Evolutionary conservation across 2,797 vertebrate species (phyloP).

Genomic region (Sandelia bainsii): DNA sequence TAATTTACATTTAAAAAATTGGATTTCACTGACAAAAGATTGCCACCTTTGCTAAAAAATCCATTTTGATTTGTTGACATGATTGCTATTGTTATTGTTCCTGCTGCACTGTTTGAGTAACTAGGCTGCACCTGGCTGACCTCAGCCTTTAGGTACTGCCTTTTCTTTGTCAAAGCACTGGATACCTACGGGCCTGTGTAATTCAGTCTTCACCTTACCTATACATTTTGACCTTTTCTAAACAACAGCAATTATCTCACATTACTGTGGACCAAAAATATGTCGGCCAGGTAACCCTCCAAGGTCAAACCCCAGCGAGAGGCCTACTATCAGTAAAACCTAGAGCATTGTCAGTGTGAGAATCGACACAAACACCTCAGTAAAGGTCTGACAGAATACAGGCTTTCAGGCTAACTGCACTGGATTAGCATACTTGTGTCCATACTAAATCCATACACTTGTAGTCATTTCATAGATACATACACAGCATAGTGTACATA

Average conservation of each 20-base stretch:
- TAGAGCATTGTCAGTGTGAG: constrained; percentile 13
- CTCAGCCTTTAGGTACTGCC: constrained; percentile 44
- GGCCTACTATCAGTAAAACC: constrained; percentile 23
- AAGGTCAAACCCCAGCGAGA: constrained; percentile 51
- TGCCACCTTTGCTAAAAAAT: neutral
- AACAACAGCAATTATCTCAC: constrained; percentile 61
- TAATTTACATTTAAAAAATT: constrained; percentile 31
- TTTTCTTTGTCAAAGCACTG: constrained; percentile 34
- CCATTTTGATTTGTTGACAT: constrained; percentile 42
- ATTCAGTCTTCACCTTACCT: constrained; percentile 57
- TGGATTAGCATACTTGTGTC: neutral
- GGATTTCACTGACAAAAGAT: constrained; percentile 26
- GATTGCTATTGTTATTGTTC: constrained; percentile 26
- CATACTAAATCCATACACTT: neutral
- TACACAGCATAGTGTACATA: neutral
- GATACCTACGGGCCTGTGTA: constrained; percentile 57
- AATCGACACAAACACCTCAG: constrained; percentile 40
- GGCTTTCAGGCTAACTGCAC: neutral
- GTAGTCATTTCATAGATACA: neutral
- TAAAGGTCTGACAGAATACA: constrained; percentile 4
- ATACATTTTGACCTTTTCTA: constrained; percentile 53
- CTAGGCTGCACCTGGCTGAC: constrained; percentile 66
- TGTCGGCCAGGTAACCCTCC: constrained; percentile 54
- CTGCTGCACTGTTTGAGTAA: constrained; percentile 28
- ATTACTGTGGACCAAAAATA: constrained; percentile 68